Conservation (phyloP, 2,797 vertebrate species). For the Myripristis jacobus region DNA sequence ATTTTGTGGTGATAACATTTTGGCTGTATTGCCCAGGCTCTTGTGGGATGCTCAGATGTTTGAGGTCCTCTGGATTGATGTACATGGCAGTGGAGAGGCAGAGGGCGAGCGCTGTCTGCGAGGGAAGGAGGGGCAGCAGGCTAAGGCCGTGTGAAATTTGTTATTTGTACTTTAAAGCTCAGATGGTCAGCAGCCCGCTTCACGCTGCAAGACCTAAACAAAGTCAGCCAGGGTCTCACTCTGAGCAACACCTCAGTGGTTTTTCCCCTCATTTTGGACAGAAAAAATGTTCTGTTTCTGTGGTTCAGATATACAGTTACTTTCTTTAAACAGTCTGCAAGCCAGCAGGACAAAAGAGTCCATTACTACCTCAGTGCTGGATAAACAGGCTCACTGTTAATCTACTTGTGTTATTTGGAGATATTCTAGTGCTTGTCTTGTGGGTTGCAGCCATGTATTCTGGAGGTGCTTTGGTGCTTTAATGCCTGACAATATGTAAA, state of each 20-base stretch:
- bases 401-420: no score
- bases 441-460: not conserved
- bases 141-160: conserved; percentile 11
- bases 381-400: no score
- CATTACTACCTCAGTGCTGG: no score
- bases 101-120: not conserved
- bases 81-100: no score
- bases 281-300: not conserved
- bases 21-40: no score
- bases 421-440: not conserved
- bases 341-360: no score
- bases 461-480: not conserved
- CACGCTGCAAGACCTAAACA: conserved; percentile 6
- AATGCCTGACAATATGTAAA: not conserved
- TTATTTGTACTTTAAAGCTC: conserved; percentile 8
- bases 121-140: conserved; percentile 8
- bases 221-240: not conserved
- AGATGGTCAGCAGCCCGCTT: not conserved
- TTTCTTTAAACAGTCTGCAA: no score
- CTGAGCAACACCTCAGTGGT: not conserved
- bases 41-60: no score
- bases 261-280: not conserved
- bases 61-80: no score
- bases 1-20: no score
- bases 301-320: not conserved